Percentiles rank a stretch among this genome's conserved stretches.
Evolutionary conservation across 2,888 invertebrate species (phyloP).

Genomic region (Rapana venosa): DNA sequence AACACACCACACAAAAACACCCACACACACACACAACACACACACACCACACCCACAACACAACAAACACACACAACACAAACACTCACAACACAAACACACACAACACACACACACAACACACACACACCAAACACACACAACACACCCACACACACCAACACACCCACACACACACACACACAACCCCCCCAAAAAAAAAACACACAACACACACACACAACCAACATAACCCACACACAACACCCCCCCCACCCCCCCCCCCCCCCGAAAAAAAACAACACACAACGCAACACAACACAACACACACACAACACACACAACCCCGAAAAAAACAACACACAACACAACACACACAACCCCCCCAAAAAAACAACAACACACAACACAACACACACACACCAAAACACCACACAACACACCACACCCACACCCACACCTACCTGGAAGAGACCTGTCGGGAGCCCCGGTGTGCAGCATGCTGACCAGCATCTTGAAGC

Average conservation of each 20-base stretch:
- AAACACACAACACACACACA: slow-evolving; percentile 28
- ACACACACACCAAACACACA: background rate
- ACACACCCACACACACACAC: background rate
- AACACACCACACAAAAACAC: no score
- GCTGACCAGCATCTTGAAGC: slow-evolving; percentile 93
- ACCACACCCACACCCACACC: background rate
- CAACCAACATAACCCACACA: slow-evolving; percentile 2
- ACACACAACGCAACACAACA: background rate
- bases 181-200: background rate
- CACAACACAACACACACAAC: background rate
- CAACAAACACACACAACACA: background rate
- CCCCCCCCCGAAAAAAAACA: no score
- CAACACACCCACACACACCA: background rate
- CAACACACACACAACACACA: background rate
- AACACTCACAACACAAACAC: slow-evolving; percentile 9
- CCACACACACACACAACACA: background rate
- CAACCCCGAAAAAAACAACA: no score
- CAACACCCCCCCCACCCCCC: background rate
- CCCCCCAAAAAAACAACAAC: background rate
- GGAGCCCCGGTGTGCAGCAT: slow-evolving; percentile 85
- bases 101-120: slow-evolving; percentile 25
- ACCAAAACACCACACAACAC: background rate
- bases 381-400: background rate
- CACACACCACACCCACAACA: no score
- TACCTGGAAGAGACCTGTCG: slow-evolving; percentile 67